Conservation (phyloP, 92 coral and sea anemone species). For the Epizoanthus stellaris region DNA sequence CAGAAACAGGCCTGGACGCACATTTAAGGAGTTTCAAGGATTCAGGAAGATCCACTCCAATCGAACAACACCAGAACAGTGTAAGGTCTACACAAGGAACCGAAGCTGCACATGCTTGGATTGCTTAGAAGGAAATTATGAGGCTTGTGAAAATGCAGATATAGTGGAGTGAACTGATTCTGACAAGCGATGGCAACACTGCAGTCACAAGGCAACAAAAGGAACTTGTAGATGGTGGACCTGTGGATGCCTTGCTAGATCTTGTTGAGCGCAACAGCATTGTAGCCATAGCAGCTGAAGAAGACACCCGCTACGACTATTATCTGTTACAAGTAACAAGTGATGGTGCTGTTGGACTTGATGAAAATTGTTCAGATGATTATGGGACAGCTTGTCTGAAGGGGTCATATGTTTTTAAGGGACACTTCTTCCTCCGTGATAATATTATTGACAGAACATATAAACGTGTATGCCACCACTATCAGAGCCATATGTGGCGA, state of each 20-base stretch:
- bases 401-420: constrained; percentile 12
- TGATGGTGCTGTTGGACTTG: constrained; percentile 27
- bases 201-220: constrained; percentile 26
- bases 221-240: background rate
- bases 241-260: background rate
- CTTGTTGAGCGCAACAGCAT: constrained; percentile 11
- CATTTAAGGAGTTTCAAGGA: background rate
- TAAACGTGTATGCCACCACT: constrained; percentile 28
- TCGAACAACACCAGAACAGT: background rate
- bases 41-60: background rate
- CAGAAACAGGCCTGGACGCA: background rate
- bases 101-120: background rate
- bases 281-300: constrained; percentile 45
- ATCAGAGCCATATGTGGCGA: constrained; percentile 36
- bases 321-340: constrained; percentile 9
- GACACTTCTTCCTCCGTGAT: constrained; percentile 37
- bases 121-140: background rate
- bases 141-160: constrained; percentile 7
- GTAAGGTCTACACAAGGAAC: background rate
- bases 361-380: background rate
- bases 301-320: constrained; percentile 17
- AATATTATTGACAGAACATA: constrained; percentile 35
- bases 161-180: constrained; percentile 7
- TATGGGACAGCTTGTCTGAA: constrained; percentile 14
- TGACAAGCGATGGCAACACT: background rate